Base-by-base conservation (phyloP, 1,140 invertebrate species). In the Drosophila miranda region DNA sequence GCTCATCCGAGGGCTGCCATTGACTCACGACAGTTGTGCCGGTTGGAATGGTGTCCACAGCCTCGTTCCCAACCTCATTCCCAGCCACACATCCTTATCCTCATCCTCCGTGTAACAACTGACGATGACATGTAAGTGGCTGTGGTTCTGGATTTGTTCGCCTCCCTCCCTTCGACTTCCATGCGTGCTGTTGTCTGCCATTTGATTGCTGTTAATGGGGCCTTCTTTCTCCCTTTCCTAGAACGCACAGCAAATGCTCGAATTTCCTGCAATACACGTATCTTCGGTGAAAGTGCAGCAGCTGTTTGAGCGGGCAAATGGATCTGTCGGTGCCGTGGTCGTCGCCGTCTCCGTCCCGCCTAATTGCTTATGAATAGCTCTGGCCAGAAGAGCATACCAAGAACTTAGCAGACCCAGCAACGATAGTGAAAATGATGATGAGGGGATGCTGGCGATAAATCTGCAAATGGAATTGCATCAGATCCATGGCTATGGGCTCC, bases 301-400 rank as follows among this genome's bases (percentile, higher is more conserved):
- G 81, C 81, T 84, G 80, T 44, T 55, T 73, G 80, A 84, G 41
- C 61, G 14, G 14, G 38, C 80, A 86, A 84, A 67, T 84, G 81
- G 62, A 56, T 42, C 50, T 55, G 62, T 68, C 64, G 64, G 26
- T 50, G 55, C 26, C 26, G 6, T 26, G 6, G 19, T 6, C 26
- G 6, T n/a, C n/a, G n/a, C n/a, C n/a, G n/a, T 26, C 6, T 0
- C 34, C 64, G 48, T 74, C 52, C 50, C 76, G 52, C 42, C 62
- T 83, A 83, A 83, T 83, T 83, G 76, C 76, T 60, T 62, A 80
- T 86, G 80, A 86, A 83, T 83, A 67, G 57, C 45, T 50, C 30
- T n/a, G 7, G 44, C 26, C 9, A 34, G 30, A 34, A 11, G 9
- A 34, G 30, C 30, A 11, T 26, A n/a, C 19, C 62, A 34, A 57